Evolutionary conservation across 2,797 vertebrate species (phyloP).

Genomic region (Syngnathus rostellatus): DNA sequence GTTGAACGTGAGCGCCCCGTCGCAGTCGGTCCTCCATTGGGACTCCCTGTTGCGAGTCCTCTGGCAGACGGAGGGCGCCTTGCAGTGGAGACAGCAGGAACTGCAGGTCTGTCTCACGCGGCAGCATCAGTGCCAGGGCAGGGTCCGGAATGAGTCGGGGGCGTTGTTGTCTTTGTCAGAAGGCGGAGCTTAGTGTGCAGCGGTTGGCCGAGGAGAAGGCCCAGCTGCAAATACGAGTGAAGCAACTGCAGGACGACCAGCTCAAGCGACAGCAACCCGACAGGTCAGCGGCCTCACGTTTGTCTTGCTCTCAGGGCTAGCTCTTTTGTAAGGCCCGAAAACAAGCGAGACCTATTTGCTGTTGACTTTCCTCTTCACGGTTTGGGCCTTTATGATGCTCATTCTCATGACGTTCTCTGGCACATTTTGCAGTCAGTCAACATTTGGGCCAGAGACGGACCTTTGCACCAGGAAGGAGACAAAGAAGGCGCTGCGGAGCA

Average conservation of each 20-base stretch:
- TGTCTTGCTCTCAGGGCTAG: background rate
- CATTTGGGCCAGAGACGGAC: constrained; percentile 27
- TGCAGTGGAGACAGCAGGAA: constrained; percentile 56
- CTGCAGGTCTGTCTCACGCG: constrained; percentile 47
- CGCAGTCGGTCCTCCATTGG: constrained; percentile 22
- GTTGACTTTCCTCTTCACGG: too few relatives aligned
- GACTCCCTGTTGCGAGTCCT: constrained; percentile 57
- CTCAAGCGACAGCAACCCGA: background rate
- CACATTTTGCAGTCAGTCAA: too few relatives aligned
- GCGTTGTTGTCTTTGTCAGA: constrained; percentile 29
- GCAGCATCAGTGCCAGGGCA: background rate
- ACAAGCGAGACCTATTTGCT: too few relatives aligned
- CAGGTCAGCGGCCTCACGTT: constrained; percentile 36
- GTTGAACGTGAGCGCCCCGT: constrained; percentile 28
- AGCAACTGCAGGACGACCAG: constrained; percentile 42
- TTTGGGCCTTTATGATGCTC: too few relatives aligned
- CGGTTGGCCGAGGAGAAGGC: constrained; percentile 32
- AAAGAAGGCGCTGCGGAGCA: background rate
- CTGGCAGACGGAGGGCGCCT: constrained; percentile 55
- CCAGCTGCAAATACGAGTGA: constrained; percentile 27
- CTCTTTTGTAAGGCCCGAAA: too few relatives aligned
- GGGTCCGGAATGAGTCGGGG: background rate
- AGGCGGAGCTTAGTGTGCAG: constrained; percentile 29
- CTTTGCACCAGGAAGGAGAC: constrained; percentile 48
- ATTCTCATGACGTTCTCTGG: too few relatives aligned